These are phyloP conservation scores for Microctenopoma steveboyesi DNA, from an alignment of 2,797 vertebrate species.

Conservation along the genomic window DNA sequence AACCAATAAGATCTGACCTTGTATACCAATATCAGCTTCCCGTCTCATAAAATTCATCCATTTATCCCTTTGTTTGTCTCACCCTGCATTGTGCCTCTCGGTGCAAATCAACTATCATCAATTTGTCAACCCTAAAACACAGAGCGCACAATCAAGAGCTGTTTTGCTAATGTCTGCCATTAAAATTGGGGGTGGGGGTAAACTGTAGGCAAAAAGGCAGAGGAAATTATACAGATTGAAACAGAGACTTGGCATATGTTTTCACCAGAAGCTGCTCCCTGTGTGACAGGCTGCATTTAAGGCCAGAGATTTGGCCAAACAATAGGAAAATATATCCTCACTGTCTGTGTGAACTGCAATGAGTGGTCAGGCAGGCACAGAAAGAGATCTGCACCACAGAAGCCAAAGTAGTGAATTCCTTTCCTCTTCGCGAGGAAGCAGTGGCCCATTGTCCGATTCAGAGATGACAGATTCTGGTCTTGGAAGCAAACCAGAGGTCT, in stretches of 20 bases:
- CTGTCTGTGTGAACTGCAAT: constrained; percentile 44
- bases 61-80: constrained; percentile 47
- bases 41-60: constrained; percentile 9
- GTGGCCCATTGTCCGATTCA: constrained; percentile 45
- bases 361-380: constrained; percentile 52
- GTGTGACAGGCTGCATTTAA: constrained; percentile 71
- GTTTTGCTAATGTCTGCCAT: constrained; percentile 43
- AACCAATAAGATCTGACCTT: constrained; percentile 46
- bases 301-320: constrained; percentile 49
- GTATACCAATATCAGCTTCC: constrained; percentile 14
- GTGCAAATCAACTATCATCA: constrained; percentile 62
- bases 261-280: constrained; percentile 63
- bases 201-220: constrained; percentile 38
- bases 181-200: constrained; percentile 50
- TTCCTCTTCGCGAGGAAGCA: constrained; percentile 52
- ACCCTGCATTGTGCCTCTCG: constrained; percentile 24
- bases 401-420: constrained; percentile 42
- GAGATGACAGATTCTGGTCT: constrained; percentile 59
- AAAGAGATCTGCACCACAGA: constrained; percentile 39
- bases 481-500: constrained; percentile 59
- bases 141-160: constrained; percentile 40
- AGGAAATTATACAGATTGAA: constrained; percentile 71
- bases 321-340: constrained; percentile 35
- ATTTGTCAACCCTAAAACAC: constrained; percentile 61
- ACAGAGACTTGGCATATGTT: constrained; percentile 45